A percentile compares a stretch with the other conserved stretches of the same genome.
These are phyloP conservation scores for Thermophis baileyi DNA, from an alignment of 2,113 vertebrate genomes.

Conservation along the genomic window DNA sequence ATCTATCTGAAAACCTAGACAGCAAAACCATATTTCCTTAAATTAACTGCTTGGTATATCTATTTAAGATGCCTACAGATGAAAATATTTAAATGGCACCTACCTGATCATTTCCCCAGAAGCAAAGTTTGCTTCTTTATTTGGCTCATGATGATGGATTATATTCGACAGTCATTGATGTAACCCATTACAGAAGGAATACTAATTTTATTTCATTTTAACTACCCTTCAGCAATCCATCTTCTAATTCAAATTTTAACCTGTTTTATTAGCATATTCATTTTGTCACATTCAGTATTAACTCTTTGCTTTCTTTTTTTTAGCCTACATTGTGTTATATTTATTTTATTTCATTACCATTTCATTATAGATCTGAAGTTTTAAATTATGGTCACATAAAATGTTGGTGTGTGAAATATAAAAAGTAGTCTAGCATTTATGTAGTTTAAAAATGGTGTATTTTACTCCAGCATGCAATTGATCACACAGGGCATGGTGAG, in stretches of 20 bases:
- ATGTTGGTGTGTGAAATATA: not conserved
- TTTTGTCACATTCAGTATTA: not conserved
- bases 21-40: not conserved
- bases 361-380: not conserved
- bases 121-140: not conserved
- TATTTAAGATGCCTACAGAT: too few species aligned
- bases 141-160: not conserved
- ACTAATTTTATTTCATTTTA: not conserved
- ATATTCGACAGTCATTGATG: not conserved
- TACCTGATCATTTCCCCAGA: not conserved
- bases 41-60: not conserved
- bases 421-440: not conserved
- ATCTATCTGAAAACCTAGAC: not conserved
- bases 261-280: not conserved
- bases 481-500: not conserved
- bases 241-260: not conserved
- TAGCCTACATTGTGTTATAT: not conserved
- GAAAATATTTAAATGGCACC: not conserved
- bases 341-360: not conserved
- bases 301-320: not conserved
- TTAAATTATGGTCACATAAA: not conserved
- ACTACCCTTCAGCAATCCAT: not conserved
- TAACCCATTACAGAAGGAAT: not conserved
- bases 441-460: not conserved
- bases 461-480: not conserved